These are phyloP conservation scores for Cephalopterus ornatus DNA, from an alignment of 2,113 vertebrate species.

Conservation along the genomic window DNA sequence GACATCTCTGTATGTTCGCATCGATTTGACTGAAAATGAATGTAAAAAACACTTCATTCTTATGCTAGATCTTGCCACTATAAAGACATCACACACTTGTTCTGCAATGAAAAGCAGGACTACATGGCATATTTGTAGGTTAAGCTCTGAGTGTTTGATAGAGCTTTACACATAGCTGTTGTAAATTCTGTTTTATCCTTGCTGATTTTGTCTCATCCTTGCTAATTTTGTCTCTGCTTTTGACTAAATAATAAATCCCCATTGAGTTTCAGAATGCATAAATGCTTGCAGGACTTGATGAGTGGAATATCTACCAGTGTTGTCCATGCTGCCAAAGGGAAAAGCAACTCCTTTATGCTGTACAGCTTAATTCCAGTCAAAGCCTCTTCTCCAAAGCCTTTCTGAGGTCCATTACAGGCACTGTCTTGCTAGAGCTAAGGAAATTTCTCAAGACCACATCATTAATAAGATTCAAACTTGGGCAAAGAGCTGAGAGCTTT, in stretches of 20 bases:
- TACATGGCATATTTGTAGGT: not conserved
- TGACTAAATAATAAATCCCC: slow-evolving; percentile 1
- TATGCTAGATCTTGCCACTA: not conserved
- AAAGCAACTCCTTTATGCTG: not conserved
- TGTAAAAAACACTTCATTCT: not conserved
- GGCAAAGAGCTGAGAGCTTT: not conserved
- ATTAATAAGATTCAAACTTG: not conserved
- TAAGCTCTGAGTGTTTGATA: not conserved
- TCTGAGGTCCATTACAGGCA: not conserved
- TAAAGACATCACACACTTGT: not conserved
- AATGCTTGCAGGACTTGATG: not conserved
- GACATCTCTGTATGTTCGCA: not conserved
- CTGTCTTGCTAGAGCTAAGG: not conserved
- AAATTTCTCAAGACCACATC: not conserved
- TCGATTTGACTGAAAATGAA: not conserved
- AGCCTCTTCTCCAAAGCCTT: not conserved
- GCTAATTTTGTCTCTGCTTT: slow-evolving; percentile 15
- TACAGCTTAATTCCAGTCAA: not conserved
- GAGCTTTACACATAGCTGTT: not conserved
- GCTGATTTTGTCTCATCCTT: slow-evolving; percentile 10
- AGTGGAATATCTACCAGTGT: not conserved
- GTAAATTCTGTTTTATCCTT: slow-evolving; percentile 27
- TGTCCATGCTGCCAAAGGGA: not conserved
- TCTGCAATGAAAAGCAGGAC: not conserved
- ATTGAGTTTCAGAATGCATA: not conserved